Conservation (phyloP, 2,797 vertebrate species). For the Vespertilio murinus region DNA sequence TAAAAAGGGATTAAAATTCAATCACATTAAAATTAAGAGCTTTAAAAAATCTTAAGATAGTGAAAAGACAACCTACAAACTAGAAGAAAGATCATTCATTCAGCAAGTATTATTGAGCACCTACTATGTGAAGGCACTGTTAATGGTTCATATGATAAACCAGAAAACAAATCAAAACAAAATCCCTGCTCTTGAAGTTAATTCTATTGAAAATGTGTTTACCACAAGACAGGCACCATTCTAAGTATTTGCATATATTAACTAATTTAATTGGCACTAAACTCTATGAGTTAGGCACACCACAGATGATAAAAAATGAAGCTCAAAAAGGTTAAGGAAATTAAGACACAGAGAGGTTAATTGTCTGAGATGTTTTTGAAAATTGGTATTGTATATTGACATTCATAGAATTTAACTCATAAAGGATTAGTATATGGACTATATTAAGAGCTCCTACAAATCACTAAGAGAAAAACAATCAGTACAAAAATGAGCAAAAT, state of each 20-base stretch:
- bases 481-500: constrained; percentile 33
- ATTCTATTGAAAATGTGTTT: constrained; percentile 13
- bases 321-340: background rate
- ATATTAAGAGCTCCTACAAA: constrained; percentile 3
- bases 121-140: background rate
- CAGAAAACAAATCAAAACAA: background rate
- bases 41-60: constrained; percentile 20
- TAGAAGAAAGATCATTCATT: constrained; percentile 14
- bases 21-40: constrained; percentile 41
- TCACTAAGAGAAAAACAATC: background rate
- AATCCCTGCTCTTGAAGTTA: background rate
- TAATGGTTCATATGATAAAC: background rate
- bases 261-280: background rate
- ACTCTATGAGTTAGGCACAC: background rate
- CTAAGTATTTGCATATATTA: background rate
- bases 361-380: background rate
- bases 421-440: background rate
- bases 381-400: background rate
- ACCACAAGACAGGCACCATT: background rate
- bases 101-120: background rate
- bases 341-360: background rate
- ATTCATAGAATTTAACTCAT: background rate
- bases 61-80: constrained; percentile 2
- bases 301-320: constrained; percentile 32
- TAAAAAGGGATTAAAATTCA: constrained; percentile 1